These are phyloP conservation scores for Darevskia nairensis DNA, from an alignment of 2,797 vertebrate species.

Conservation along the genomic window DNA sequence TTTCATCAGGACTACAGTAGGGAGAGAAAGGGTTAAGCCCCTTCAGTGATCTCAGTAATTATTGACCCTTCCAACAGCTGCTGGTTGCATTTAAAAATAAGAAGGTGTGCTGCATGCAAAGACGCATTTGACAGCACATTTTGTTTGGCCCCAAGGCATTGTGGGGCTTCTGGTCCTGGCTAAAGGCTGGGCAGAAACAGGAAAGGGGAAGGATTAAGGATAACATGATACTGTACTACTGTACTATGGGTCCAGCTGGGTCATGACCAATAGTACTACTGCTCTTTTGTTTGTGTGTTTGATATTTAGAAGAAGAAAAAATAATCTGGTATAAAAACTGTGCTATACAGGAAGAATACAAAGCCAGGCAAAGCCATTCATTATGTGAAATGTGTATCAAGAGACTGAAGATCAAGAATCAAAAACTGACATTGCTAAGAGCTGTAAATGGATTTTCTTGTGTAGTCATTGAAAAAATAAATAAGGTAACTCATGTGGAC, in stretches of 20 bases:
- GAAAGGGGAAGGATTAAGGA: background rate
- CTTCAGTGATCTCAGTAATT: too few relatives aligned
- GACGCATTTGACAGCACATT: background rate
- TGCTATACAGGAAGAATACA: conserved; percentile 69
- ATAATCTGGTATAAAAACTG: conserved; percentile 65
- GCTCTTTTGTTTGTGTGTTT: conserved; percentile 59
- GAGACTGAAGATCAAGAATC: conserved; percentile 73
- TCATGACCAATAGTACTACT: conserved; percentile 76
- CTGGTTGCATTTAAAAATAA: background rate
- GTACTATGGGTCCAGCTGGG: conserved; percentile 10
- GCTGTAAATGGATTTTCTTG: conserved; percentile 72
- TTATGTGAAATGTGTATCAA: conserved; percentile 61
- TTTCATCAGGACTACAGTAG: background rate
- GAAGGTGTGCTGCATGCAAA: background rate
- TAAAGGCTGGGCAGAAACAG: background rate
- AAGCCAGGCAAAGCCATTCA: conserved; percentile 51
- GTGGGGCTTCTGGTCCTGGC: background rate
- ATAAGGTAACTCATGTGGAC: conserved; percentile 79
- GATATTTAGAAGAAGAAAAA: conserved; percentile 41
- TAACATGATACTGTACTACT: conserved; percentile 18
- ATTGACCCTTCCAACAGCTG: background rate
- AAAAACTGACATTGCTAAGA: conserved; percentile 76
- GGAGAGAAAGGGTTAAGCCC: background rate
- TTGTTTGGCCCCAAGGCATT: background rate
- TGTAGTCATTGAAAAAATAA: conserved; percentile 66